phyloP scores from a whole-genome alignment of 2,113 vertebrate species.

The Platichthys stellatus region DNA sequence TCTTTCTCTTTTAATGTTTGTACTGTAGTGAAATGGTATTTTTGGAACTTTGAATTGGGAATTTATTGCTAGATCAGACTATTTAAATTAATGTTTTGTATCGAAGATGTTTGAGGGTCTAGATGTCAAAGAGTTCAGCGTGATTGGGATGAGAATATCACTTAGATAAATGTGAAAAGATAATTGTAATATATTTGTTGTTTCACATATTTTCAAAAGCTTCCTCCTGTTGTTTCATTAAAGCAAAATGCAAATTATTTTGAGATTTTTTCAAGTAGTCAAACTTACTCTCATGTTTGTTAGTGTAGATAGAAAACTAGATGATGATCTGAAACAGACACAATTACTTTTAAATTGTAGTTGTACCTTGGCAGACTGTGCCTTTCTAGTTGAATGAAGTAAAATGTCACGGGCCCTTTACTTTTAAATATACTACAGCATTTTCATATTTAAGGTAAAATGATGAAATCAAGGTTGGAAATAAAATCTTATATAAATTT shows the following conservation, averaged over 20 bases:
- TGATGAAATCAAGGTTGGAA: too few species aligned
- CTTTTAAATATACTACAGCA: too few species aligned
- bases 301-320: too few species aligned
- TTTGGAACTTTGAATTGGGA: not conserved
- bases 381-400: too few species aligned
- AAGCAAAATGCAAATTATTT: not conserved
- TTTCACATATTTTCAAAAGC: not conserved
- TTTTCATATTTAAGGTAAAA: too few species aligned
- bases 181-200: not conserved
- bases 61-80: not conserved
- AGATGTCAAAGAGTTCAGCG: constrained; percentile 9
- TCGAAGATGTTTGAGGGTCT: constrained; percentile 20
- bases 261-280: not conserved
- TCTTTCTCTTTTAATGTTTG: constrained; percentile 15
- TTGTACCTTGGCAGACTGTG: too few species aligned
- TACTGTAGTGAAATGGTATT: constrained; percentile 8
- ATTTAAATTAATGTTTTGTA: constrained; percentile 25
- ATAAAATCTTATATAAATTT: too few species aligned
- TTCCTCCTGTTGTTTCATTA: not conserved
- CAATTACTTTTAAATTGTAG: too few species aligned
- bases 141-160: constrained; percentile 18
- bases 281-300: not conserved
- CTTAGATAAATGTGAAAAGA: constrained; percentile 44
- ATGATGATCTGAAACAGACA: too few species aligned
- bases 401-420: too few species aligned